Percentiles rank a stretch among this genome's conserved stretches.
These are phyloP conservation scores for Lepas anatifera DNA, from an alignment of 2,888 invertebrate genomes.

Conservation along the genomic window DNA sequence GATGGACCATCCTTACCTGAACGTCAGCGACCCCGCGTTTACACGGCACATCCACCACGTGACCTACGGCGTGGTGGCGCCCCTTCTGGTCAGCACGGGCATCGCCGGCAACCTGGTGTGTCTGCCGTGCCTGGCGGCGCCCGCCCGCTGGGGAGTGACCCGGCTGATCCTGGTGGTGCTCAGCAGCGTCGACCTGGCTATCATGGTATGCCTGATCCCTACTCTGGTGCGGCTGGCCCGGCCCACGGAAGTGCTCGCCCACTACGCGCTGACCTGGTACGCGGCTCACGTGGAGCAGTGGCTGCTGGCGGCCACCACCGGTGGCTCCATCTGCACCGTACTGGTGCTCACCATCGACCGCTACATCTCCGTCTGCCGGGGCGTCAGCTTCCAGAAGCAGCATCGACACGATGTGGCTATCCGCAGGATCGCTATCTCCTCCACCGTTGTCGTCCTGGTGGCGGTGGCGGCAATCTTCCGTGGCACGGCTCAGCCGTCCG, in stretches of 20 bases:
- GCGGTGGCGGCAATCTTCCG: neutral
- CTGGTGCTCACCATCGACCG: neutral
- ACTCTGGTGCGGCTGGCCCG: constrained; percentile 1
- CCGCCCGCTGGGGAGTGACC: neutral
- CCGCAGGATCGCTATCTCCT: neutral
- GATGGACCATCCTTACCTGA: constrained; percentile 8
- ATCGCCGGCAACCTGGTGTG: neutral
- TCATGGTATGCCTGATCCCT: neutral
- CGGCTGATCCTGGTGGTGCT: constrained; percentile 6
- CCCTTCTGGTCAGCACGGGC: neutral
- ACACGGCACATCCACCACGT: neutral
- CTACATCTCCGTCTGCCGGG: neutral
- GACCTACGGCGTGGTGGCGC: neutral
- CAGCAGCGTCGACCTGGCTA: neutral
- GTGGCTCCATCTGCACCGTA: neutral
- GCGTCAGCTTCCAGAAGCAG: neutral
- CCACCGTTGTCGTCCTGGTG: neutral
- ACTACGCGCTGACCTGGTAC: neutral
- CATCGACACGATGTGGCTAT: neutral
- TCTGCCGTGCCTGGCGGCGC: constrained; percentile 7
- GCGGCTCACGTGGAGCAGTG: constrained; percentile 4
- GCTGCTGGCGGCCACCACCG: neutral
- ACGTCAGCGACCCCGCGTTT: neutral
- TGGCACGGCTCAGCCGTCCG: neutral
- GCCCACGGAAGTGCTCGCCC: neutral